Evolutionary conservation across 1,140 invertebrate species (phyloP).

Genomic region (Camponotus floridanus): DNA sequence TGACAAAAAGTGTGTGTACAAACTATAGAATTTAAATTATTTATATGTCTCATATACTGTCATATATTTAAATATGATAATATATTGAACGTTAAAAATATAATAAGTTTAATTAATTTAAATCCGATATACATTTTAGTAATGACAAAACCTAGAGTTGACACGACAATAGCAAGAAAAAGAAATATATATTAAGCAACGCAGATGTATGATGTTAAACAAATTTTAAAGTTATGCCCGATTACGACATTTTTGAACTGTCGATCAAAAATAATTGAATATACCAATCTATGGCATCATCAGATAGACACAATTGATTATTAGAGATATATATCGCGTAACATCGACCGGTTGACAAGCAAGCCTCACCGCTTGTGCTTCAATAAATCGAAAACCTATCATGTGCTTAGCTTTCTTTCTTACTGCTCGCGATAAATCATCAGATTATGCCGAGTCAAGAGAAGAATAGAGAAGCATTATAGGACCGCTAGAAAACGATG

Average conservation of each 20-base stretch:
- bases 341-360: constrained; percentile 47
- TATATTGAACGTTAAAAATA: not conserved
- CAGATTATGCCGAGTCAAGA: constrained; percentile 27
- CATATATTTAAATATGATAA: not conserved
- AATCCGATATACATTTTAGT: not conserved
- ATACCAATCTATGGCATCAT: constrained; percentile 31
- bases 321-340: constrained; percentile 55
- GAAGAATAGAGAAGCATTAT: constrained; percentile 44
- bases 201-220: not conserved
- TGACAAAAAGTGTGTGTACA: no score
- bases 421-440: constrained; percentile 19
- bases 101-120: not conserved
- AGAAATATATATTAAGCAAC: constrained; percentile 28
- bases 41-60: not conserved
- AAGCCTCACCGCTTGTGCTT: not conserved
- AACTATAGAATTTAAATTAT: no score
- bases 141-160: constrained; percentile 9
- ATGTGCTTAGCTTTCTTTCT: constrained; percentile 34
- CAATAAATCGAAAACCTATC: constrained; percentile 56
- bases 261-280: constrained; percentile 58
- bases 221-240: constrained; percentile 51
- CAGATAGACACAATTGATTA: constrained; percentile 60
- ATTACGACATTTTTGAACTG: constrained; percentile 30
- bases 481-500: constrained; percentile 40
- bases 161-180: not conserved